Conservation (phyloP, 2,113 vertebrate genomes). For the Cranoglanis bouderius region DNA sequence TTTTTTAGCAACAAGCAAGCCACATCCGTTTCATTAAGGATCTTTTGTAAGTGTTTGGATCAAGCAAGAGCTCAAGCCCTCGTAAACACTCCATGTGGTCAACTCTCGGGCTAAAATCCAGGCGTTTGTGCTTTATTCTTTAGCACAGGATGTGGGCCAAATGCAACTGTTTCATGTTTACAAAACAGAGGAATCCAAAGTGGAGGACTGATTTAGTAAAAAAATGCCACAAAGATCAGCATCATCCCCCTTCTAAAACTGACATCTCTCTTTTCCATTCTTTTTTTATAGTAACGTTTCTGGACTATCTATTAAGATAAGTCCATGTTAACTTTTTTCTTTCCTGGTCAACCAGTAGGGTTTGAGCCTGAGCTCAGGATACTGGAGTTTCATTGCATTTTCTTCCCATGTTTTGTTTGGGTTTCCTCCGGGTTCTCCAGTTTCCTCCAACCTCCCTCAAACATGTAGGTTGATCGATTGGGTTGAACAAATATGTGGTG, state of each 20-base stretch:
- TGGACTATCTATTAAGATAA: background rate
- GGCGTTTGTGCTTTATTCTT: background rate
- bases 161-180: background rate
- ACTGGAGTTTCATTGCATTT: background rate
- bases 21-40: constrained; percentile 36
- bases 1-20: background rate
- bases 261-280: background rate
- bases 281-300: background rate
- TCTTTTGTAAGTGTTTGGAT: constrained; percentile 23
- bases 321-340: background rate
- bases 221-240: background rate
- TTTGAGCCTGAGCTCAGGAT: background rate
- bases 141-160: background rate
- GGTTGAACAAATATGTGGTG: background rate
- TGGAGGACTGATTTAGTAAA: background rate
- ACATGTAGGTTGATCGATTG: background rate
- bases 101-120: background rate
- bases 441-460: background rate
- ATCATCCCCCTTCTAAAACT: background rate
- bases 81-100: background rate
- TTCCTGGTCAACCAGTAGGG: background rate
- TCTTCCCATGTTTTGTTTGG: background rate
- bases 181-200: background rate
- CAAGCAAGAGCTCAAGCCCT: background rate
- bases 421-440: background rate